Evolutionary conservation across 2,113 vertebrate genomes (phyloP).

Genomic region (Leptosomus discolor): DNA sequence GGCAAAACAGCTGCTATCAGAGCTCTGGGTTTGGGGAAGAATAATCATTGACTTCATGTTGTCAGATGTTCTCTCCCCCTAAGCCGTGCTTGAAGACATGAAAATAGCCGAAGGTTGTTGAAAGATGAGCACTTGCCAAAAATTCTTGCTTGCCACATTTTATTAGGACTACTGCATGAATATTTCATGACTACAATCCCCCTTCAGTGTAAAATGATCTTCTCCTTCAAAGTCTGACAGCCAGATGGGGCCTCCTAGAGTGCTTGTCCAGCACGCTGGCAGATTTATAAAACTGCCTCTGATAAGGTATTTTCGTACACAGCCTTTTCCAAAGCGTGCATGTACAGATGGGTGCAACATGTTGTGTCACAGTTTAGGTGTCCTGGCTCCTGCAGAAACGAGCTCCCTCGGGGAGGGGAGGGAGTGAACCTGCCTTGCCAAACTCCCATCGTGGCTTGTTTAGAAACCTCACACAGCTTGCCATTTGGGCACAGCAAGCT

Average conservation of each 20-base stretch:
- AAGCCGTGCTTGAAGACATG: not conserved
- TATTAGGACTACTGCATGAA: slow-evolving; percentile 56
- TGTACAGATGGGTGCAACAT: not conserved
- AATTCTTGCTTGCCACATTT: slow-evolving; percentile 51
- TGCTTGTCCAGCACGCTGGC: not conserved
- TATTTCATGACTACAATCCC: slow-evolving; percentile 53
- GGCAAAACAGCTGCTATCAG: not conserved
- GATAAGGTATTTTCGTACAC: not conserved
- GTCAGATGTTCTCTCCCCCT: slow-evolving; percentile 16
- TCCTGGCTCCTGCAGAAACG: not conserved
- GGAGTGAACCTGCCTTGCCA: not conserved
- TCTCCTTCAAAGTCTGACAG: slow-evolving; percentile 33
- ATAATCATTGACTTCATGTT: not conserved
- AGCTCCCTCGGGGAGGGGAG: not conserved
- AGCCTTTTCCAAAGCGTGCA: not conserved
- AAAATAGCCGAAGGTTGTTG: slow-evolving; percentile 17
- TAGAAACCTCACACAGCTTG: not conserved
- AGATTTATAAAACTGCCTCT: slow-evolving; percentile 20
- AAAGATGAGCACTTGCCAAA: slow-evolving; percentile 47
- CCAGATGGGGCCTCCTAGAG: slow-evolving; percentile 42
- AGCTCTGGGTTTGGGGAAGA: not conserved
- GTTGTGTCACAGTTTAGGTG: not conserved
- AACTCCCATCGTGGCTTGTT: not conserved
- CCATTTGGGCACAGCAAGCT: not conserved
- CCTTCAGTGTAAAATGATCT: slow-evolving; percentile 39